phyloP scores from a whole-genome alignment of 2,888 invertebrate genomes.

The Anodontia alba region DNA sequence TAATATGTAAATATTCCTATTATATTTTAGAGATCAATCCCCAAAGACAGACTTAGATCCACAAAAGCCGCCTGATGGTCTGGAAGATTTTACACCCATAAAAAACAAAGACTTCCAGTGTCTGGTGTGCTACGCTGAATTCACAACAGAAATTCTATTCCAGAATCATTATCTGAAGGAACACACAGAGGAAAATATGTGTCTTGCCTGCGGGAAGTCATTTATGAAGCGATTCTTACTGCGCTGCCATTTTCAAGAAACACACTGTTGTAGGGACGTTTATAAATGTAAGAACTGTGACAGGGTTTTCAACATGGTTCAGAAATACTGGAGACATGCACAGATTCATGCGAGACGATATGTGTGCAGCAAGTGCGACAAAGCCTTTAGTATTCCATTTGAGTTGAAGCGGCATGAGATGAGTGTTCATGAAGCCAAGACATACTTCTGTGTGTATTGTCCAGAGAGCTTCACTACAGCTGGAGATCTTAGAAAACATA shows the following conservation, averaged over 20 bases:
- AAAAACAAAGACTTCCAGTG: slow-evolving; percentile 4
- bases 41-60: background rate
- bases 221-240: background rate
- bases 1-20: too few relatives aligned
- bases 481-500: background rate
- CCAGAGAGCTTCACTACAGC: background rate
- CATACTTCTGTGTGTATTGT: slow-evolving; percentile 11
- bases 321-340: background rate
- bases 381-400: background rate
- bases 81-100: background rate
- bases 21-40: too few relatives aligned
- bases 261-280: background rate
- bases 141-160: background rate
- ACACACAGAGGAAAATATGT: background rate
- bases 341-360: background rate
- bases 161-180: background rate
- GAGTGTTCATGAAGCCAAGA: background rate
- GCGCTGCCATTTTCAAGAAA: background rate
- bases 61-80: background rate
- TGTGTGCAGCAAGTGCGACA: background rate
- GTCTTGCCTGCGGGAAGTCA: background rate
- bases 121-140: background rate
- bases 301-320: slow-evolving; percentile 5
- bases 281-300: slow-evolving; percentile 10
- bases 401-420: background rate